Evolutionary conservation across 1,140 invertebrate genomes (phyloP), one percentile per base, ranked within the genome.

Genomic region (Aphaenogaster ashmeadi): DNA sequence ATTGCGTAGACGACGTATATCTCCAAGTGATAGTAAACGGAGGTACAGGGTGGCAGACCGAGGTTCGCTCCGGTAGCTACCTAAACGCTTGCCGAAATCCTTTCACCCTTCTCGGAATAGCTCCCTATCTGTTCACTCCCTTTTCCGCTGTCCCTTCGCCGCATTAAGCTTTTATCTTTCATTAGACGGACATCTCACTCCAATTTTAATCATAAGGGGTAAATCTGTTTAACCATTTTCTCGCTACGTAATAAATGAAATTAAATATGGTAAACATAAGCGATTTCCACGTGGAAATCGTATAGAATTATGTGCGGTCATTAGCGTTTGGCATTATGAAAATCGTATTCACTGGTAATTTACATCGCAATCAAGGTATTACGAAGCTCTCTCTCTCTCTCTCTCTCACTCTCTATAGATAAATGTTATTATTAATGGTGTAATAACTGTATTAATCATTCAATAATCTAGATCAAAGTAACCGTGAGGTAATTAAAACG

Each of bases 1-100:
- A 94, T 93, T 93, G 93, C 93, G 91, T 93, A 92, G 91, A 91
- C 93, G 90, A 91, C 91, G 91, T 93, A 92, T 92, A 94, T 93
- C 91, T 93, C 87, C 88, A 75, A 88, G 91, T 92, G 93, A 93
- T 94, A 91, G 91, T 88, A 69, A 69, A 80, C 88, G 79, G 86
- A 72, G 66, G 87, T 88, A 64, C 86, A 85, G 87, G 80, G 83
- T 87, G 84, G 87, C 69, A 78, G 62, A 58, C 33, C 47, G 64
- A 52, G 62, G 72, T 78, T 66, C 56, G 56, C 58, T 3, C 47
- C 74, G 84, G 66, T 81, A 71, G 56, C 86, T 80, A 91, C 85
- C 77, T 75, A 92, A 93, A 91, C 77, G 80, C 87, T 79, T 80
- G 91, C 81, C 87, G 87, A 92, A 92, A 91, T 69, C 78, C 88